Percentiles rank a stretch among this genome's conserved stretches.
Conservation (phyloP, 1,140 invertebrate genomes). For the Brachionus plicatilis region DNA sequence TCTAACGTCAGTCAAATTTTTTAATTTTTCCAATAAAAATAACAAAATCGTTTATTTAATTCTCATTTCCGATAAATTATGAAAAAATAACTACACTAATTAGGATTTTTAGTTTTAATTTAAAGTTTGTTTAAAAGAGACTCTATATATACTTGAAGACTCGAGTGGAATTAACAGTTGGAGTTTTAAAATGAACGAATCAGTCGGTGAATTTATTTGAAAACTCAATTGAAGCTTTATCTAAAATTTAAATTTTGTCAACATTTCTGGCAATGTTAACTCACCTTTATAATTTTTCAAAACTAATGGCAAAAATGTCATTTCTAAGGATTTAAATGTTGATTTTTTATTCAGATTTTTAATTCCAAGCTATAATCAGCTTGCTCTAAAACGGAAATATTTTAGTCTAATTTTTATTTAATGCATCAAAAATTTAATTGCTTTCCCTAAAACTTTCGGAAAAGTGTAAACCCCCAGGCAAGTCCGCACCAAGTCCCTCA, state of each 20-base stretch:
- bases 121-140: background rate
- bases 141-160: background rate
- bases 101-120: background rate
- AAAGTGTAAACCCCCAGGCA: background rate
- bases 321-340: background rate
- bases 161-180: background rate
- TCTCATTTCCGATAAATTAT: background rate
- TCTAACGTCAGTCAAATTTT: background rate
- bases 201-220: background rate
- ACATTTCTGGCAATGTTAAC: background rate
- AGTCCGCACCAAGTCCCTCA: background rate
- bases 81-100: background rate
- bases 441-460: background rate
- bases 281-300: background rate
- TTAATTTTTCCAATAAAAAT: background rate
- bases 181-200: background rate
- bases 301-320: background rate
- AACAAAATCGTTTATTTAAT: background rate
- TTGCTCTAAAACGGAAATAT: background rate
- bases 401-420: background rate
- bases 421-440: background rate
- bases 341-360: background rate
- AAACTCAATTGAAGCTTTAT: background rate
- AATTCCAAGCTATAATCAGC: background rate
- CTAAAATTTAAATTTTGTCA: background rate